Conservation (phyloP, 2,888 invertebrate species). For the Hypolimnas misippus region DNA sequence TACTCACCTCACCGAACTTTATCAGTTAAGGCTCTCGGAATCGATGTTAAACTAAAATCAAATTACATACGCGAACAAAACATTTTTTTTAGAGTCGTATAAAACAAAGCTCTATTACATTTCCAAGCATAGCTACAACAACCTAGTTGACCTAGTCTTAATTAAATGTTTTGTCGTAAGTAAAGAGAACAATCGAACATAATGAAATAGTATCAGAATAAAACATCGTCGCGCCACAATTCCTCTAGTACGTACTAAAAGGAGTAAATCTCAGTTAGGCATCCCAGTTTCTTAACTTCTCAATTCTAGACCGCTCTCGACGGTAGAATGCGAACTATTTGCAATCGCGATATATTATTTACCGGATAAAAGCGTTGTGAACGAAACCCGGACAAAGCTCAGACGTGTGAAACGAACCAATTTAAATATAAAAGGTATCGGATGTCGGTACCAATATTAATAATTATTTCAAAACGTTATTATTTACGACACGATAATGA, state of each 20-base stretch:
- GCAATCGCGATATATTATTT: constrained; percentile 59
- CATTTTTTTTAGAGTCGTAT: too few relatives aligned
- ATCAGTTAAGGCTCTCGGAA: too few relatives aligned
- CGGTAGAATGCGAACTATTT: constrained; percentile 55
- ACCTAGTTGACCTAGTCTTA: background rate
- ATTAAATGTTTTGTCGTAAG: constrained; percentile 9
- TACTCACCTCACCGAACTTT: too few relatives aligned
- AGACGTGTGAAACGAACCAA: constrained; percentile 31
- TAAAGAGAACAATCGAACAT: constrained; percentile 32
- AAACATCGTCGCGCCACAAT: constrained; percentile 38
- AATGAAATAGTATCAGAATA: constrained; percentile 35
- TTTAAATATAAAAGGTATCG: constrained; percentile 32
- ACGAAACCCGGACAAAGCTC: constrained; percentile 30
- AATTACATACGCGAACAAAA: too few relatives aligned
- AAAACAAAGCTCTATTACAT: too few relatives aligned
- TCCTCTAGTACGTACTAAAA: constrained; percentile 29
- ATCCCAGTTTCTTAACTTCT: constrained; percentile 59
- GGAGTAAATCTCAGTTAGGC: constrained; percentile 43
- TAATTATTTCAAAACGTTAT: constrained; percentile 9
- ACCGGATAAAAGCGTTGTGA: constrained; percentile 46
- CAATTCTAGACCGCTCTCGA: constrained; percentile 55
- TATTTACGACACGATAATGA: constrained; percentile 7
- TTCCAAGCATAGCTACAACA: background rate
- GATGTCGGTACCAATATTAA: constrained; percentile 14
- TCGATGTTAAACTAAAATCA: too few relatives aligned